Base-by-base conservation (phyloP, 2,888 invertebrate species). In the Mythimna loreyi region DNA sequence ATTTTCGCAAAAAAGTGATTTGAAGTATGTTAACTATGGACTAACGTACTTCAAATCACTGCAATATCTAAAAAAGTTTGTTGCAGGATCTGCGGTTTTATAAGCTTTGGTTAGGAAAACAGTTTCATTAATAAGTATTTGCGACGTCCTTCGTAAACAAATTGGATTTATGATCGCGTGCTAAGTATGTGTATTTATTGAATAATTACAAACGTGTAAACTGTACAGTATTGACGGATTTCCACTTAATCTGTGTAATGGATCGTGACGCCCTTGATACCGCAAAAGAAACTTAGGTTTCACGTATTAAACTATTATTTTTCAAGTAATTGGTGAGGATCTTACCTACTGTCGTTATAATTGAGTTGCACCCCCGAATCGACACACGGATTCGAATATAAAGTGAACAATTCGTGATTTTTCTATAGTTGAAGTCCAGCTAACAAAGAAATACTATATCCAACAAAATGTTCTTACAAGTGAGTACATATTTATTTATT, bases 401-500 rank as follows among this genome's bases (percentile, higher is more conserved):
- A 91, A 79, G 82, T 70, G 78, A 84, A 78, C 75, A 66, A 63
- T 70, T 60, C 60, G 65, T 55, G 55, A 63, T 33, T 71, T 79
- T 67, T 66, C 59, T 73, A 81, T 87, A 92, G 90, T 92, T 88
- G 86, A 86, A 88, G 84, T 88, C 87, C 85, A 90, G 87, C 87
- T 84, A 77, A 88, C 87, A 84, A 85, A 85, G 84, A 83, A 87
- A 84, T 80, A 83, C 81, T 81, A 80, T 79, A 82, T 74, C 85
- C 69, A 72, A 73, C 77, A 89, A 87, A 74, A 92, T 92, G 92
- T 90, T 89, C 88, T 89, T 87, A 82, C 91, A 90, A 88, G 91
- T 91, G 65, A 89, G 90, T 90, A 75, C 63, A 45, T 30, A 36
- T 57, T 64, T 45, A 21, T 62, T 62, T 47, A 45, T 47, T 30